Evolutionary conservation across 2,797 vertebrate genomes (phyloP).

Genomic region (Sandelia bainsii): DNA sequence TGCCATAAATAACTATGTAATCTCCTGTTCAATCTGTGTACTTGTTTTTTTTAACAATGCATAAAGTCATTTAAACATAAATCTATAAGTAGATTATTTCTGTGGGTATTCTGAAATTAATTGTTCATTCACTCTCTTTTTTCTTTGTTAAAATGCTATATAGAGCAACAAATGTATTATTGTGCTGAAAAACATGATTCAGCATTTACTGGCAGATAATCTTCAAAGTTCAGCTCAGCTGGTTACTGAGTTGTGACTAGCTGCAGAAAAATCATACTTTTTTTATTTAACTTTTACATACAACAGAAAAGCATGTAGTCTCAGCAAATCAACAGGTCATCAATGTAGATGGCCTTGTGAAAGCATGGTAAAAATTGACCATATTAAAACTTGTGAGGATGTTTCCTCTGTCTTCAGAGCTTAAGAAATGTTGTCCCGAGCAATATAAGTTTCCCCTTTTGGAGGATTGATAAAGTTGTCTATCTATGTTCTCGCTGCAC

Average conservation of each 20-base stretch:
- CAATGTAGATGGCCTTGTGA: no score
- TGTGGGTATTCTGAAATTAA: conserved; percentile 35
- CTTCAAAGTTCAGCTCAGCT: no score
- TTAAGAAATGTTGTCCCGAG: neutral
- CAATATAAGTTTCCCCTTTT: no score
- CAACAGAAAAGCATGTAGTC: neutral
- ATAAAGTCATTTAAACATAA: conserved; percentile 28
- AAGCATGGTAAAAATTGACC: no score
- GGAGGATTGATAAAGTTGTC: no score
- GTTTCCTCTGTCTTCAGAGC: neutral
- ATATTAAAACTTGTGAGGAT: neutral
- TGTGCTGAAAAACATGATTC: neutral
- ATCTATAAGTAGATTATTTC: conserved; percentile 38
- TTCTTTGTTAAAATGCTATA: conserved; percentile 16
- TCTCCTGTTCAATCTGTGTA: neutral
- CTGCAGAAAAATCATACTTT: neutral
- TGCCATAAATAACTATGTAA: no score
- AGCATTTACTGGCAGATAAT: neutral
- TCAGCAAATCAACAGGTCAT: conserved; percentile 6
- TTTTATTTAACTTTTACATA: neutral
- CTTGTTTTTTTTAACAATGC: conserved; percentile 17
- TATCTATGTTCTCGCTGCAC: no score
- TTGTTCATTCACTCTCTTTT: conserved; percentile 35
- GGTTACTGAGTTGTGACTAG: no score
- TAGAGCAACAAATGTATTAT: conserved; percentile 3